Evolutionary conservation across 1,140 invertebrate genomes (phyloP), one percentile per base, ranked within the genome.

Genomic region (Zaprionus kolodkinae): DNA sequence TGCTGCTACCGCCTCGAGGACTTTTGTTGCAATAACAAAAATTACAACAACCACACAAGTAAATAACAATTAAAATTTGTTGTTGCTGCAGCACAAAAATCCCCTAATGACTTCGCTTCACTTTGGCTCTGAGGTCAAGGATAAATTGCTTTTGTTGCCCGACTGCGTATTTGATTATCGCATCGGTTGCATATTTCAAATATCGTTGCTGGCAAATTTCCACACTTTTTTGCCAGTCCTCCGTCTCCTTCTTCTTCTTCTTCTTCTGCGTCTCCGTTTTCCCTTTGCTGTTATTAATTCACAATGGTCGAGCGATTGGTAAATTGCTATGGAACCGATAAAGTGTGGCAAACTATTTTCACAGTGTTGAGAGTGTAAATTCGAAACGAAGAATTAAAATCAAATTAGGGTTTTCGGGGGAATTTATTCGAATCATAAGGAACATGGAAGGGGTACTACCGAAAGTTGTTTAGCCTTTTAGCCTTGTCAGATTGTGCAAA

Each of bases 31-130:
- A 59, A n/a, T 6, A 52, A 17, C 43, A 40, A 52, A 11, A 61
- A 13, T 33, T 36, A 48, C 40, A 78, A 66, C 48, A 81, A 64
- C 75, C 67, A 63, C 67, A 56, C 69, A 71, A 70, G 80, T 74
- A 87, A 87, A 88, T 88, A 87, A 88, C 83, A 87, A 87, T 87
- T 87, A 88, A 84, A 88, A 78, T 72, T 80, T 88, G 67, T 76
- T 70, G 71, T 48, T 45, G 61, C 21, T 83, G 73, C 83, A 75
- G 67, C 62, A 64, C 77, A 88, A 78, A 77, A 88, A 80, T 83
- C 67, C 78, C 57, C 67, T 87, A 87, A 87, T 88, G 83, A 88
- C 83, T 83, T 48, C 48, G 35, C 21, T 56, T 65, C 65, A 12
- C 13, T 45, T 15, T 7, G 40, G 7, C 40, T 59, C 70, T 83